Conservation (phyloP, 2,797 vertebrate genomes). For the Parauchenoglanis ngamensis region DNA sequence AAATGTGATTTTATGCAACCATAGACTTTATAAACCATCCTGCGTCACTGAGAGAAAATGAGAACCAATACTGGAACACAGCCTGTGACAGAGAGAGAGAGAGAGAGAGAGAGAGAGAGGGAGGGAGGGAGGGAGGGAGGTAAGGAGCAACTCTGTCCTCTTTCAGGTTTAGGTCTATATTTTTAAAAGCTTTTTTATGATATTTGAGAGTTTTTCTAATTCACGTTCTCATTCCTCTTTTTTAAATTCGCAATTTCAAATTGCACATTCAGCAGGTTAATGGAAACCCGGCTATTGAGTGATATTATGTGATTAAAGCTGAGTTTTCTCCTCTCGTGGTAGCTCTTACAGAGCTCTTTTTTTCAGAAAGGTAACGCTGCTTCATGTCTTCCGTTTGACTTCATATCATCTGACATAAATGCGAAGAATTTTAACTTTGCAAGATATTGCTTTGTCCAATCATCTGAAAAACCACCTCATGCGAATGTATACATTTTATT, state of each 20-base stretch:
- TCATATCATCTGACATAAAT: too few species aligned
- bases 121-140: conserved; percentile 13
- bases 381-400: too few species aligned
- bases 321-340: too few species aligned
- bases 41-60: conserved; percentile 46
- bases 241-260: too few species aligned
- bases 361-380: too few species aligned
- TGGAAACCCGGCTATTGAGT: too few species aligned
- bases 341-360: too few species aligned
- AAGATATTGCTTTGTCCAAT: too few species aligned
- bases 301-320: not conserved
- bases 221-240: too few species aligned
- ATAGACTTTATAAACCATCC: conserved; percentile 39
- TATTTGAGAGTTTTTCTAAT: not conserved
- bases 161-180: conserved; percentile 9
- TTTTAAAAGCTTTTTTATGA: conserved; percentile 5
- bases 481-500: not conserved
- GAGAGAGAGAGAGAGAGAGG: not conserved
- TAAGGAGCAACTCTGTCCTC: not conserved
- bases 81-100: not conserved
- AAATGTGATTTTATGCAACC: conserved; percentile 48
- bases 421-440: too few species aligned
- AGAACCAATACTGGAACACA: conserved; percentile 33
- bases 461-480: too few species aligned
- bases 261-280: too few species aligned